Base-by-base conservation (phyloP, 1,140 invertebrate genomes). In the Leptopilina boulardi region DNA sequence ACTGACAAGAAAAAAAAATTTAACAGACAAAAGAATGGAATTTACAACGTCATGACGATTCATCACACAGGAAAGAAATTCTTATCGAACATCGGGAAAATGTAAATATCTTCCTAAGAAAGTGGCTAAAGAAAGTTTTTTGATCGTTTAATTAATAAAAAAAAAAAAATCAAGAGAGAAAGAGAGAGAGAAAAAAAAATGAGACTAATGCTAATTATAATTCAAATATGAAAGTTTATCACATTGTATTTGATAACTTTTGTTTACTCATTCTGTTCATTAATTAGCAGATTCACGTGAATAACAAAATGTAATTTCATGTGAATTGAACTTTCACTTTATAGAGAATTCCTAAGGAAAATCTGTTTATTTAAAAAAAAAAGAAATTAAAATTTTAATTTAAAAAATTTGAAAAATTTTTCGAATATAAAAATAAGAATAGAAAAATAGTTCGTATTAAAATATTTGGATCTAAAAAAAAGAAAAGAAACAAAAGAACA, bases 61-160 rank as follows among this genome's bases (percentile, higher is more conserved):
- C 47, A 51, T 51, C 47, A 51, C 13, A 18, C n/a, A 18, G 18
- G n/a, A n/a, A 51, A 51, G 47, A 51, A 18, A 18, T 51, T 51
- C 47, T 51, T 51, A 51, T 51, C 47, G 15, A 51, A 0, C 15
- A 51, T 51, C 47, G 18, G n/a, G 42, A 44, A 44, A 51, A 51
- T 51, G 47, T 51, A 47, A 56, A 2, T 56, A 11, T 11, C 23
- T 13, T 13, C 11, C 8, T 59, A 30, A n/a, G 21, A 30, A 30
- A n/a, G 26, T 30, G 26, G 23, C 10, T 30, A 30, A 30, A 30
- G 59, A 66, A 66, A 66, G 26, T 30, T 66, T 38, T 66, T 30
- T 66, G 59, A 26, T 66, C 23, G 15, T 15, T 66, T 66, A 66
- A 66, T 66, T 26, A 66, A 66, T 66, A 66, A 66, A 66, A 66